These are phyloP conservation scores for Pomatostomus ruficeps DNA, from an alignment of 2,113 vertebrate genomes.

Conservation along the genomic window DNA sequence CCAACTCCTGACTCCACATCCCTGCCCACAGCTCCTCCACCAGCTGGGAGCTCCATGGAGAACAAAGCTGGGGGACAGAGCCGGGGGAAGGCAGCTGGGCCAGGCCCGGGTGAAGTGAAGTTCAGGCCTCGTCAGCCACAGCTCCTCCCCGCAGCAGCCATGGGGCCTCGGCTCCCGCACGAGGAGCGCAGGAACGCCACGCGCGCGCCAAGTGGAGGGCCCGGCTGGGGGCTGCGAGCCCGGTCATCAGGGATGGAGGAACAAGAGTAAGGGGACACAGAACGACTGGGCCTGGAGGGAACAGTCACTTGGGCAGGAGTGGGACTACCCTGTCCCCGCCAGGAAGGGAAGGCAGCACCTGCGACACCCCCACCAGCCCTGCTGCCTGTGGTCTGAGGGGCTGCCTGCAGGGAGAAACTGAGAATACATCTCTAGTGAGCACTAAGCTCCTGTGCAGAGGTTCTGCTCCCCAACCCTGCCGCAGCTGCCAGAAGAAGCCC, in stretches of 20 bases:
- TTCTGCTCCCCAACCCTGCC: background rate
- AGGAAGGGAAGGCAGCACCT: background rate
- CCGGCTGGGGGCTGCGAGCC: constrained; percentile 9
- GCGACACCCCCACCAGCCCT: background rate
- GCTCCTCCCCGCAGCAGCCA: constrained; percentile 48
- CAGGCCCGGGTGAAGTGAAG: constrained; percentile 54
- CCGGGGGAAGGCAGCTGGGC: constrained; percentile 39
- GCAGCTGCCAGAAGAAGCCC: background rate
- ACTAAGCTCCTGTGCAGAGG: background rate
- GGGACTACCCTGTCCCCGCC: background rate
- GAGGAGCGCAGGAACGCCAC: background rate
- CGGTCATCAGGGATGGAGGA: background rate
- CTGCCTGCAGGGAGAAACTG: background rate
- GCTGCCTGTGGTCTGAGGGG: background rate
- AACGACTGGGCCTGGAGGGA: background rate
- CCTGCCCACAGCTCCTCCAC: background rate
- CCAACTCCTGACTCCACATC: background rate
- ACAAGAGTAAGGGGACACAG: background rate
- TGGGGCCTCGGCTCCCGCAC: constrained; percentile 38
- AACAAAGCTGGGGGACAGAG: background rate
- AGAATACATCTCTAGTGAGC: background rate
- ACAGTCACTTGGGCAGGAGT: background rate
- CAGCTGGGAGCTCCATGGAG: background rate
- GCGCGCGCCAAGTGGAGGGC: constrained; percentile 10
- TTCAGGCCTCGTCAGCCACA: constrained; percentile 33